Evolutionary conservation across 1,140 invertebrate genomes (phyloP).

Genomic region (Pogonomyrmex barbatus): DNA sequence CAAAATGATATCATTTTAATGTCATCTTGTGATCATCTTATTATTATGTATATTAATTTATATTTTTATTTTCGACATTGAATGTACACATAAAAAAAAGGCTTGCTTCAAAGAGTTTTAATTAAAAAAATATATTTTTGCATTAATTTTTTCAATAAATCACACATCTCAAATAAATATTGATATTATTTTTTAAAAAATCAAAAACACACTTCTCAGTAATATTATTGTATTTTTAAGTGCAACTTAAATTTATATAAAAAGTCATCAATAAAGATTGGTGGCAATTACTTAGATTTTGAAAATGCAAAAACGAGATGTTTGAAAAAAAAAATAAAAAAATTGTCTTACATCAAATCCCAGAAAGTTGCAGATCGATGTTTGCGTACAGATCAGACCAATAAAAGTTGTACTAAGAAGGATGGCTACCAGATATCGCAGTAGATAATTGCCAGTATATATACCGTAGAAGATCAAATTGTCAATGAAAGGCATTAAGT

Average conservation of each 20-base stretch:
- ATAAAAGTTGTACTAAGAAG: slow-evolving; percentile 84
- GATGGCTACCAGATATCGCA: slow-evolving; percentile 71
- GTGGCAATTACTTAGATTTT: not conserved
- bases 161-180: not conserved
- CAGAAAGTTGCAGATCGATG: slow-evolving; percentile 88
- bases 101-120: not conserved
- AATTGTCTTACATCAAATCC: slow-evolving; percentile 60
- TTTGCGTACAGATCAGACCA: slow-evolving; percentile 88
- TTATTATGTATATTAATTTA: too few relatives aligned
- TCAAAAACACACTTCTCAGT: not conserved
- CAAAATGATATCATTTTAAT: too few relatives aligned
- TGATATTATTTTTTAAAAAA: slow-evolving; percentile 8
- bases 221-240: not conserved
- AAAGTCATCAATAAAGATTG: not conserved
- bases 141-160: not conserved
- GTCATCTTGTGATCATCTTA: too few relatives aligned
- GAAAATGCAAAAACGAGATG: not conserved
- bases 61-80: not conserved
- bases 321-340: not conserved
- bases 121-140: not conserved
- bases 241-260: not conserved
- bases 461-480: slow-evolving; percentile 63
- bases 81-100: not conserved
- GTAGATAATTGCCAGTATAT: slow-evolving; percentile 60
- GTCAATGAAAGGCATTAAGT: slow-evolving; percentile 64